Percentiles rank a stretch among this genome's conserved stretches.
Conservation (phyloP, 2,797 vertebrate genomes). For the Neoniphon sammara region DNA sequence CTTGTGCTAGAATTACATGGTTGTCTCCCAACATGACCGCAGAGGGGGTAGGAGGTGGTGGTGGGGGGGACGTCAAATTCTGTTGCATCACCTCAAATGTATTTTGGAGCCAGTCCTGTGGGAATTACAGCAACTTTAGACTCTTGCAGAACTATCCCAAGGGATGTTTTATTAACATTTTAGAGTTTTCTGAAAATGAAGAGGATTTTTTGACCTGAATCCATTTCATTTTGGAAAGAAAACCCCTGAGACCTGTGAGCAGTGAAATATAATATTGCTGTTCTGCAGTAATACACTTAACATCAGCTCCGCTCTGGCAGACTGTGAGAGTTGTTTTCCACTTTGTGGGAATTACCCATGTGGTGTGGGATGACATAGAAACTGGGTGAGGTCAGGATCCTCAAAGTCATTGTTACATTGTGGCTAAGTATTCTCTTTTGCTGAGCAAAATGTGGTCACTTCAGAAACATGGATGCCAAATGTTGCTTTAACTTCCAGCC, state of each 20-base stretch:
- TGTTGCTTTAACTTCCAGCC: neutral
- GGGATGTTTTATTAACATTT: neutral
- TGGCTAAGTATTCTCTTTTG: conserved; percentile 4
- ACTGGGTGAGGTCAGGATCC: conserved; percentile 21
- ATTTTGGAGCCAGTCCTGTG: no score
- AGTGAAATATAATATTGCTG: conserved; percentile 31
- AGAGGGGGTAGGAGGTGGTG: no score
- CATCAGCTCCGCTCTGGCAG: conserved; percentile 18
- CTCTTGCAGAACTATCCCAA: neutral
- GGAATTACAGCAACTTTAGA: neutral
- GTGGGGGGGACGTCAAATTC: no score
- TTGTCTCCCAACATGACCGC: neutral
- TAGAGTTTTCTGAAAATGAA: neutral
- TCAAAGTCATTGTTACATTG: conserved; percentile 13
- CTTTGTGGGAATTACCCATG: conserved; percentile 35
- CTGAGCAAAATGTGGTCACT: conserved; percentile 5
- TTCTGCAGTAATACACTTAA: conserved; percentile 21
- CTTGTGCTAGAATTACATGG: neutral
- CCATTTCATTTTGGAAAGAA: neutral
- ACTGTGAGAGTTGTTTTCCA: conserved; percentile 10
- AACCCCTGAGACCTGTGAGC: neutral
- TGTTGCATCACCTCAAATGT: neutral
- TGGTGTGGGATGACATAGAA: conserved; percentile 22
- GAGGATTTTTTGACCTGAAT: neutral
- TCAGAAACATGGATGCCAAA: conserved; percentile 1